Base-by-base conservation (phyloP, 2,113 vertebrate genomes). In the Ammodramus savannarum region DNA sequence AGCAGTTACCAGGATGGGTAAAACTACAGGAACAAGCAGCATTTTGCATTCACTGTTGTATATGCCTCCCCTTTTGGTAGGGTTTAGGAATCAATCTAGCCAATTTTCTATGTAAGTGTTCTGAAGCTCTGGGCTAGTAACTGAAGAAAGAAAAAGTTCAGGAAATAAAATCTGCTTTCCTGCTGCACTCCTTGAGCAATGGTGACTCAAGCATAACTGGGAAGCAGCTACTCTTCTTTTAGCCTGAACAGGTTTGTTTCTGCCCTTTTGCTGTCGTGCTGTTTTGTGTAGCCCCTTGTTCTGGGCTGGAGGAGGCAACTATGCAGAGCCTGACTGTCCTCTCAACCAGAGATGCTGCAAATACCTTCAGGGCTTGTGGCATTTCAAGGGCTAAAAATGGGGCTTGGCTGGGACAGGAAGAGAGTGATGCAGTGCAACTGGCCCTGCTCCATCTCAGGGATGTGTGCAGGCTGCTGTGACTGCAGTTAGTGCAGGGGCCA, bases 401-500 rank as follows among this genome's bases (percentile, higher is more conserved):
- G 16, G 6, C 7, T 20, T 66, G 41, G 26, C 34, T 46, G 13
- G 51, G 36, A 8, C 3, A n/a, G 54, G n/a, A 36, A 39, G 31
- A 38, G 26, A 19, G 21, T 4, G 51, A 4, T 46, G 59, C 8
- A 7, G n/a, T 0, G 2, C 2, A 3, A 5, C 43, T 44, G 73
- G 38, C 36, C 21, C n/a, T 46, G 52, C 13, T 29, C 36, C 41
- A 12, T 32, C 27, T 31, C 22, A 3, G 0, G 9, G 27, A 8
- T 5, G 4, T 8, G 9, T 13, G 12, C 1, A 7, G 59, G 11
- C 3, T 22, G 44, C 6, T 1, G 7, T 32, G 26, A 2, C 39
- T 46, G 31, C 2, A 7, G 0, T 7, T 27, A 2, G 19, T 10
- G 23, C 12, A 20, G 34, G 25, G 22, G 20, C 48, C 34, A 49